phyloP scores from a whole-genome alignment of 2,113 vertebrate species.

The Rhipidura dahli region DNA sequence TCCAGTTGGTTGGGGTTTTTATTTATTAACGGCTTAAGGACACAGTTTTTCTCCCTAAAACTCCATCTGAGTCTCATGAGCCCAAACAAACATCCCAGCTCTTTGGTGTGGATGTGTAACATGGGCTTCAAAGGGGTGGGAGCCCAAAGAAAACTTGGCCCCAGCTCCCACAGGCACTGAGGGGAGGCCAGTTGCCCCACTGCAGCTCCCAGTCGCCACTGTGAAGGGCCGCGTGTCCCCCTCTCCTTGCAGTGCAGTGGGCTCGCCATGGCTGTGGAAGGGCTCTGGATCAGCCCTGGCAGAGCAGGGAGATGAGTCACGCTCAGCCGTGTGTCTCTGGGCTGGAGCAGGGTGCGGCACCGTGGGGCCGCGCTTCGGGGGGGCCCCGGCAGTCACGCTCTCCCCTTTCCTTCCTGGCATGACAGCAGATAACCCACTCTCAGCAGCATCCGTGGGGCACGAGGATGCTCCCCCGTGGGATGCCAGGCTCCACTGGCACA shows the following conservation, averaged over 20 bases:
- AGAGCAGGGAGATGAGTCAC: neutral
- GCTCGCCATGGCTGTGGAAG: neutral
- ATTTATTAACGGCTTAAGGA: neutral
- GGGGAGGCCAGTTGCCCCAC: neutral
- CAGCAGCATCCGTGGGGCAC: accelerated
- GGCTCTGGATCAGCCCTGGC: neutral
- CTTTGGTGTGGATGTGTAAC: neutral
- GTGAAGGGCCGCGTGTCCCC: neutral
- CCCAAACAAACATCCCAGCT: neutral
- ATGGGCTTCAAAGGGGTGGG: neutral
- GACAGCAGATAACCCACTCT: accelerated
- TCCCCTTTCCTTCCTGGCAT: neutral
- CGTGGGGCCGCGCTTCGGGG: accelerated
- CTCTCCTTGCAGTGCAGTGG: accelerated
- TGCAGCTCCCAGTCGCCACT: neutral
- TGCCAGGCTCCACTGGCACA: neutral
- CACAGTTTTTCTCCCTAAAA: neutral
- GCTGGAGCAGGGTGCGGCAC: neutral
- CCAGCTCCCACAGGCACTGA: accelerated
- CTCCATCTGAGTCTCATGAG: accelerated
- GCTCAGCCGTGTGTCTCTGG: neutral
- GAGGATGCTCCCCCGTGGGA: accelerated
- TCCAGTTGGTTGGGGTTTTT: neutral
- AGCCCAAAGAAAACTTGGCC: neutral
- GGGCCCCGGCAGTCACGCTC: neutral